Percentiles rank a stretch among this genome's conserved stretches.
Evolutionary conservation across 2,797 vertebrate genomes (phyloP).

Genomic region (Chaetophractus vellerosus): DNA sequence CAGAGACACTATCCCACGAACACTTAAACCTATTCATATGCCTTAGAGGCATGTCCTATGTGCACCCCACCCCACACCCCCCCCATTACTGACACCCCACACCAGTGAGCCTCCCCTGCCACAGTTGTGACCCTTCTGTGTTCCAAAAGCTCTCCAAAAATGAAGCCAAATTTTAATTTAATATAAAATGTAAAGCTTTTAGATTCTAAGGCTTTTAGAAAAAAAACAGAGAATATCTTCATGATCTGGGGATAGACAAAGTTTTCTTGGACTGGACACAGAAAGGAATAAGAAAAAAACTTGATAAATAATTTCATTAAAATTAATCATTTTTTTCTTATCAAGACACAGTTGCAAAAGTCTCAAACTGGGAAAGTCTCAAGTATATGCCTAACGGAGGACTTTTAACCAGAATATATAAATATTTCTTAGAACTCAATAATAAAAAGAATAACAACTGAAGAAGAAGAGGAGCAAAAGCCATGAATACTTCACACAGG

Average conservation of each 20-base stretch:
- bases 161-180: neutral
- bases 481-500: neutral
- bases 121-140: too few species aligned
- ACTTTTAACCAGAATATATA: neutral
- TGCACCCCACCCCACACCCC: too few species aligned
- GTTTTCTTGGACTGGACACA: neutral
- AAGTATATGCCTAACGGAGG: neutral
- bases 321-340: neutral
- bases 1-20: too few species aligned
- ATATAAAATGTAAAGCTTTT: neutral
- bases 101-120: too few species aligned
- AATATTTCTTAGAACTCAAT: neutral
- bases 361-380: neutral
- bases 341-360: neutral
- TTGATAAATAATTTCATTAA: neutral
- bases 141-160: too few species aligned
- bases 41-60: too few species aligned
- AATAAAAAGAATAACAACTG: neutral
- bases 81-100: too few species aligned
- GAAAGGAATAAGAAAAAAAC: neutral
- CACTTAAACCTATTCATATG: too few species aligned
- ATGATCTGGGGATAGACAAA: too few species aligned
- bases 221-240: neutral
- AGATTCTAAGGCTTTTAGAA: neutral
- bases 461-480: constrained; percentile 3